These are phyloP conservation scores for Phaetusa simplex DNA, from an alignment of 2,113 vertebrate genomes.

Conservation along the genomic window DNA sequence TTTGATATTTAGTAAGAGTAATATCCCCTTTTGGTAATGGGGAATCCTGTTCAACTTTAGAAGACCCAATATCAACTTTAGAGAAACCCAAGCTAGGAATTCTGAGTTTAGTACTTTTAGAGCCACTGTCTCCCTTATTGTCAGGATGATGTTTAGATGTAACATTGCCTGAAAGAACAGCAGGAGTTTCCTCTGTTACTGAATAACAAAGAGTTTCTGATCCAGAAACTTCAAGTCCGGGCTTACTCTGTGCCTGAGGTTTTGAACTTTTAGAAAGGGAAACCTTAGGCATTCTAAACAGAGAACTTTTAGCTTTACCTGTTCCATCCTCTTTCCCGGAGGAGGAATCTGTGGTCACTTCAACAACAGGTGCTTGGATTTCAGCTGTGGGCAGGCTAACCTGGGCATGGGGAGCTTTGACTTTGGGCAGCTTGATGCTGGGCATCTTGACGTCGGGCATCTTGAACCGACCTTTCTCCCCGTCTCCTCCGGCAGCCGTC, in stretches of 20 bases:
- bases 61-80: background rate
- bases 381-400: rapidly evolving
- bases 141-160: rapidly evolving
- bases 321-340: rapidly evolving
- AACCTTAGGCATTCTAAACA: background rate
- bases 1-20: slow-evolving; percentile 38
- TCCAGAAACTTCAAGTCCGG: rapidly evolving
- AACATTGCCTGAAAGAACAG: rapidly evolving
- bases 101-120: background rate
- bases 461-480: background rate
- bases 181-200: rapidly evolving
- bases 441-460: background rate
- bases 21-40: background rate
- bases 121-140: rapidly evolving
- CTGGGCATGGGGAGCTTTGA: background rate
- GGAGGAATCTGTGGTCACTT: rapidly evolving
- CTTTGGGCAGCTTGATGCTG: background rate
- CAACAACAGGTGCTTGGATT: rapidly evolving
- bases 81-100: slow-evolving; percentile 26
- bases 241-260: rapidly evolving
- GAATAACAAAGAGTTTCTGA: background rate
- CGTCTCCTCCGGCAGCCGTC: background rate
- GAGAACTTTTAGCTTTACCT: rapidly evolving
- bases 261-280: background rate
- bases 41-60: background rate